Conservation (phyloP, 2,888 invertebrate species). For the Seira ritae region DNA sequence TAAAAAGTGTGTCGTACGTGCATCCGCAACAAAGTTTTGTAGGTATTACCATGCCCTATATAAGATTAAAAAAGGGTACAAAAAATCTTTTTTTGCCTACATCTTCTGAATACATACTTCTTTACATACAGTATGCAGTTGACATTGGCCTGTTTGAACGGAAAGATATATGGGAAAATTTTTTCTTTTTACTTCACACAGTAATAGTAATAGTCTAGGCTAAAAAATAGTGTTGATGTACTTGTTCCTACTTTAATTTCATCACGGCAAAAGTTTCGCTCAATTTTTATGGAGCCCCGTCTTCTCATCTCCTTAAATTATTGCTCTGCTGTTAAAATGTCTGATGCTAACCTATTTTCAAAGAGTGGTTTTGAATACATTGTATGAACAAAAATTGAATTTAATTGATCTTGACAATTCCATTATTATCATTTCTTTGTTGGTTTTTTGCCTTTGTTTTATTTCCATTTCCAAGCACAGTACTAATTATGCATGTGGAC, state of each 20-base stretch:
- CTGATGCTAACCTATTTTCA: constrained; percentile 28
- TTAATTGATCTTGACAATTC: too few relatives aligned
- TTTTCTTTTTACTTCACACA: constrained; percentile 1
- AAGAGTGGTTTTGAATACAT: not conserved
- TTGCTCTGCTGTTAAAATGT: too few relatives aligned
- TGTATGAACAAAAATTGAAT: too few relatives aligned
- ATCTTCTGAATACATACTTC: not conserved
- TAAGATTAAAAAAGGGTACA: constrained; percentile 12
- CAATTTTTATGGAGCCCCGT: not conserved
- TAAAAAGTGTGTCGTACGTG: constrained; percentile 14
- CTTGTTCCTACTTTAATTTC: constrained; percentile 14
- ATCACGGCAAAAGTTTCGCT: not conserved
- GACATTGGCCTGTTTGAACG: constrained; percentile 59
- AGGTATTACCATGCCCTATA: constrained; percentile 44
- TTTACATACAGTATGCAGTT: constrained; percentile 38
- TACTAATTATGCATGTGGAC: too few relatives aligned
- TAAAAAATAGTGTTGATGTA: constrained; percentile 5
- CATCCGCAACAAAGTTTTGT: constrained; percentile 3
- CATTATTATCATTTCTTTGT: too few relatives aligned
- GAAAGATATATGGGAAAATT: constrained; percentile 7
- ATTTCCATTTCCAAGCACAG: too few relatives aligned
- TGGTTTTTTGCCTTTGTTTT: too few relatives aligned
- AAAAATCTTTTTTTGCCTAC: not conserved
- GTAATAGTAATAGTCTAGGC: not conserved
- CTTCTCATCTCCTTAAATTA: not conserved